Evolutionary conservation across 2,797 vertebrate species (phyloP), one percentile per base, ranked within the genome.

Genomic region (Protosalanx chinensis): DNA sequence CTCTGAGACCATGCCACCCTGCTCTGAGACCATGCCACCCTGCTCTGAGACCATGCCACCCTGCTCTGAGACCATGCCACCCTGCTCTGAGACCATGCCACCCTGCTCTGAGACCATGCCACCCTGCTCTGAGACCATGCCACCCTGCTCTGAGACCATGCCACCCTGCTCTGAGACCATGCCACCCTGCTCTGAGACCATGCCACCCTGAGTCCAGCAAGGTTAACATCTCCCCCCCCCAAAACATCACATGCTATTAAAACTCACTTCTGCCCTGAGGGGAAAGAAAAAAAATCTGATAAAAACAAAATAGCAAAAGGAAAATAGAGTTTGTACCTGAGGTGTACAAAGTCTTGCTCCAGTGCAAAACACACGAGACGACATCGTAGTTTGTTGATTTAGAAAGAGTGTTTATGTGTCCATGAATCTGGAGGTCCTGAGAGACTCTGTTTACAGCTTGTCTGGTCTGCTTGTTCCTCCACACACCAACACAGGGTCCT

Each of bases 311-410:
- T 30, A 12, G 16, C 65, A 16, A 78, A 72, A 68, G 73, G 75
- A 65, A 82, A 84, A 77, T 13, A 5, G 77, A 6, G 78, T 75
- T 81, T 76, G 79, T 86, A 75, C 72, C 77, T 83, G 68, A 78
- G 63, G 69, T 84, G 77, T 80, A 70, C 76, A 88, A 88, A 84
- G 84, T 89, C 92, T 92, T 91, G 88, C 91, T 92, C 88, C 91
- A 92, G 91, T 92, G 87, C 88, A 91, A 91, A 88, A 84, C 70
- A 20, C 32, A 8, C 23, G 7, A 27, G n/a, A 20, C 3, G 7
- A 20, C n/a, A 59, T 59, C 5, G 20, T 12, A n/a, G 23, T 59
- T 59, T 59, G 33, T 70, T 20, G 29, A 65, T 18, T 68, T 59
- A 59, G 37, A 41, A 41, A 41, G 37, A 10, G 12, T 41, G 37